Percentiles rank a stretch among this genome's conserved stretches.
Conservation (phyloP, 2,797 vertebrate species). For the Hydrolagus colliei region DNA sequence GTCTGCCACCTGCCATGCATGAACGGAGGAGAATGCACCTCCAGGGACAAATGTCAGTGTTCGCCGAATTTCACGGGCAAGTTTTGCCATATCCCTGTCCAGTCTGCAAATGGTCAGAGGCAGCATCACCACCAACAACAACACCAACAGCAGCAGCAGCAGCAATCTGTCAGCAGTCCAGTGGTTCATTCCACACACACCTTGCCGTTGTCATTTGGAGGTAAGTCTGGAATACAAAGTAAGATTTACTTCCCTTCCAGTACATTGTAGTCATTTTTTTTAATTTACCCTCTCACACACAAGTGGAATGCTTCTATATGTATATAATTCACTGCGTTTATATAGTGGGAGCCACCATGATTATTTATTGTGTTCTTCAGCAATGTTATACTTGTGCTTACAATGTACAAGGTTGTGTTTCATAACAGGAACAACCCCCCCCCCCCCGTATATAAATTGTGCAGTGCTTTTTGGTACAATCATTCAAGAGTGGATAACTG, state of each 20-base stretch:
- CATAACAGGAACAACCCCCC: too few relatives aligned
- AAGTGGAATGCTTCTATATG: too few relatives aligned
- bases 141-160: conserved; percentile 40
- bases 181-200: conserved; percentile 85
- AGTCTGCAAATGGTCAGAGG: conserved; percentile 58
- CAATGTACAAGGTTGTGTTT: too few relatives aligned
- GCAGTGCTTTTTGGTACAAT: too few relatives aligned
- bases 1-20: conserved; percentile 96
- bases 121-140: conserved; percentile 50
- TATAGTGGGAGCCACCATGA: too few relatives aligned
- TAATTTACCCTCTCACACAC: too few relatives aligned
- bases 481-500: too few relatives aligned
- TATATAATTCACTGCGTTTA: too few relatives aligned
- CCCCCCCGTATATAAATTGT: too few relatives aligned
- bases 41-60: conserved; percentile 91
- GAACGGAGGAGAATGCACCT: conserved; percentile 88
- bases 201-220: conserved; percentile 81
- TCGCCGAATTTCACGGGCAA: conserved; percentile 90
- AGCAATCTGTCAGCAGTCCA: conserved; percentile 51
- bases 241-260: conserved; percentile 40
- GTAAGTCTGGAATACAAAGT: conserved; percentile 78
- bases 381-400: too few relatives aligned
- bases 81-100: conserved; percentile 84
- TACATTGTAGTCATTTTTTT: not conserved
- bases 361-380: too few relatives aligned